phyloP scores from a whole-genome alignment of 2,797 vertebrate genomes.

The Carcharodon carcharias region DNA sequence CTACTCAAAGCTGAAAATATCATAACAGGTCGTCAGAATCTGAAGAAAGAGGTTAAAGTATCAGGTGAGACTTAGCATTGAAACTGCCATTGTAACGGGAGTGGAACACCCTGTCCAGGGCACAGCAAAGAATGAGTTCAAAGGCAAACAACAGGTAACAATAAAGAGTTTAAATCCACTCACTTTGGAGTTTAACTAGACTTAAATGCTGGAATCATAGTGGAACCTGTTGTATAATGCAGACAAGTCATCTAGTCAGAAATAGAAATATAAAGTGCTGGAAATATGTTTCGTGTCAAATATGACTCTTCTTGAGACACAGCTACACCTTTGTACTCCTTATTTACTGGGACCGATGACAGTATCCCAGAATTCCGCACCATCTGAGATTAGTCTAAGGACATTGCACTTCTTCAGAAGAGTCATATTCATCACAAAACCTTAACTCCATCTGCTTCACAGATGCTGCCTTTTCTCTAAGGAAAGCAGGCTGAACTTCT shows the following conservation, averaged over 20 bases:
- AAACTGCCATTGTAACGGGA: background rate
- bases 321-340: too few species aligned
- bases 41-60: background rate
- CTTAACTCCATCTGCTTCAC: too few species aligned
- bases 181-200: background rate
- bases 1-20: background rate
- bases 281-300: too few species aligned
- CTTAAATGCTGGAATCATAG: background rate
- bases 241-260: background rate
- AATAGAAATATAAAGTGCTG: background rate
- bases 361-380: too few species aligned
- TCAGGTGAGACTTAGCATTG: background rate
- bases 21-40: background rate
- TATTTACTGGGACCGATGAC: too few species aligned
- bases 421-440: too few species aligned
- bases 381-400: too few species aligned
- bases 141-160: background rate
- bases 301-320: too few species aligned
- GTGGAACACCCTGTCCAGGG: background rate
- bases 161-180: background rate
- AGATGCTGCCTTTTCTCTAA: too few species aligned
- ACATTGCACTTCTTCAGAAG: too few species aligned
- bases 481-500: too few species aligned
- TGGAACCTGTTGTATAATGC: background rate
- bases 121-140: background rate